Percentiles rank a stretch among this genome's conserved stretches.
phyloP scores from a whole-genome alignment of 2,888 invertebrate genomes.

The Papilio gigon region DNA sequence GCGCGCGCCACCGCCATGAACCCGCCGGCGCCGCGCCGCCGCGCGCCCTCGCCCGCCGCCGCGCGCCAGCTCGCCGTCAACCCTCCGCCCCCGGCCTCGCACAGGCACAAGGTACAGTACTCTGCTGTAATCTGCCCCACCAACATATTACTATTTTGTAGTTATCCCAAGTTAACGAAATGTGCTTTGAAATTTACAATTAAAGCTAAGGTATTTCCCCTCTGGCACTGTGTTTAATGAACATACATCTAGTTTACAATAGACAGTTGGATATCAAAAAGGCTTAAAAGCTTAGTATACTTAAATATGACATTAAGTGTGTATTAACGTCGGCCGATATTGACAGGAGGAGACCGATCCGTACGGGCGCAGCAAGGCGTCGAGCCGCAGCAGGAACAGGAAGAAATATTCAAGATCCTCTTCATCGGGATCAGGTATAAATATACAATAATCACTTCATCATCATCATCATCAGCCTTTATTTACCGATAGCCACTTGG shows the following conservation, averaged over 20 bases:
- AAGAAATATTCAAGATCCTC: slow-evolving; percentile 79
- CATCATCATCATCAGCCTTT: no score
- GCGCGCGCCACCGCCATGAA: slow-evolving; percentile 88
- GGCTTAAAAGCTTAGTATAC: no score
- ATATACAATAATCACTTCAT: not conserved
- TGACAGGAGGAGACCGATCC: slow-evolving; percentile 74
- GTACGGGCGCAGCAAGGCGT: slow-evolving; percentile 69
- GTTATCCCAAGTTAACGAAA: no score
- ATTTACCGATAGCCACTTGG: no score
- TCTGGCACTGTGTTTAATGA: no score
- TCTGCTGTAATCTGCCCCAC: no score
- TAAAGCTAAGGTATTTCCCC: no score
- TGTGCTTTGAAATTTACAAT: no score
- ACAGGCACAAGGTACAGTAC: slow-evolving; percentile 71
- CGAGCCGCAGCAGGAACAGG: slow-evolving; percentile 66
- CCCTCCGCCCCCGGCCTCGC: slow-evolving; percentile 81
- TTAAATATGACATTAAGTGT: no score
- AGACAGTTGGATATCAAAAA: no score
- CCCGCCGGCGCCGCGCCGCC: slow-evolving; percentile 86
- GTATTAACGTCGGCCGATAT: not conserved
- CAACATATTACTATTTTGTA: not conserved
- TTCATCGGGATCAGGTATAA: slow-evolving; percentile 75
- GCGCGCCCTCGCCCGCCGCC: slow-evolving; percentile 74
- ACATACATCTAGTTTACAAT: no score
- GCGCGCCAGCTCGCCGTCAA: slow-evolving; percentile 81